These are phyloP conservation scores for Phoeniculus purpureus DNA, from an alignment of 2,797 vertebrate genomes.

Conservation along the genomic window DNA sequence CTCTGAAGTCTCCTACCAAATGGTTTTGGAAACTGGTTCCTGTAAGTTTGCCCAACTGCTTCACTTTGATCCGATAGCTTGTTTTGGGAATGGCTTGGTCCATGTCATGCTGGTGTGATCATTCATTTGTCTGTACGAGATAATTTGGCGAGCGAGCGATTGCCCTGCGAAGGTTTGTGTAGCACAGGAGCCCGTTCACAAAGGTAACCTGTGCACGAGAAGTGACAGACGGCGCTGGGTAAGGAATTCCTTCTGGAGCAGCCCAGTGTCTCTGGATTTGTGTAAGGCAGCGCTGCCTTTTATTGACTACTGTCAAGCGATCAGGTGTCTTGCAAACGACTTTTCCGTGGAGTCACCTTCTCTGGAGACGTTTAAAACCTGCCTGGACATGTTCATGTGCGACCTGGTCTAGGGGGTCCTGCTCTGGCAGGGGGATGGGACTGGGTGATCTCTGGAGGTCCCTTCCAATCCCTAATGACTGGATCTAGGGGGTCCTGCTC, in stretches of 20 bases:
- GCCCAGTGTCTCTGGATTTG: neutral
- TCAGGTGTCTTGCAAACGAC: neutral
- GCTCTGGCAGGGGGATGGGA: neutral
- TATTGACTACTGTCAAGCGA: neutral
- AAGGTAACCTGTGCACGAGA: neutral
- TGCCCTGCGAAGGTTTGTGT: neutral
- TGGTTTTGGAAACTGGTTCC: constrained; percentile 99
- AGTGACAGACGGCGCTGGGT: neutral
- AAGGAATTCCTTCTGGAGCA: neutral
- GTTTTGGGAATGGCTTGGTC: constrained; percentile 41
- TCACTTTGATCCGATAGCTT: constrained; percentile 54
- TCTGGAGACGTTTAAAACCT: too few species aligned
- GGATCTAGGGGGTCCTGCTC: too few species aligned
- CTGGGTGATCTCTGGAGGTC: too few species aligned
- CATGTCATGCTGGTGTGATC: constrained; percentile 50
- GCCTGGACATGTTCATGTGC: too few species aligned
- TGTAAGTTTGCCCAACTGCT: constrained; percentile 88
- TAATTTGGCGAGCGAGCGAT: neutral
- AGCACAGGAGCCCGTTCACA: neutral
- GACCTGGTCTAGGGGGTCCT: too few species aligned
- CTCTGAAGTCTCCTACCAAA: constrained; percentile 98
- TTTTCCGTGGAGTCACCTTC: neutral
- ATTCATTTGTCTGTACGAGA: constrained; percentile 17
- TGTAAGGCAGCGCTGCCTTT: neutral
- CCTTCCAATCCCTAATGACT: too few species aligned